Evolutionary conservation across 2,888 invertebrate genomes (phyloP), one percentile per base, ranked within the genome.

Genomic region (Horisme vitalbata): DNA sequence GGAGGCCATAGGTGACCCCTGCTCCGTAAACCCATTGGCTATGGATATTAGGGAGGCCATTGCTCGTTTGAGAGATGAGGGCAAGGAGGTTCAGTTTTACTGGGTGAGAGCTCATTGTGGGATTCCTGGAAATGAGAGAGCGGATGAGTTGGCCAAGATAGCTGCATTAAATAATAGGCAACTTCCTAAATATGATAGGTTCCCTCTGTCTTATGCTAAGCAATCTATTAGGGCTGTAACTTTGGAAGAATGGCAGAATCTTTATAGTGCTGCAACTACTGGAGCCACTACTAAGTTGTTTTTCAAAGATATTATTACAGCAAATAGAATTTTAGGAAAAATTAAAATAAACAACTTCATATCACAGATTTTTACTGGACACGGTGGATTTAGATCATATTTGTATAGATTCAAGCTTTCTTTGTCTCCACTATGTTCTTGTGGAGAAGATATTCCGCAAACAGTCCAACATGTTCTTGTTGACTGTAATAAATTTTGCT

Each of bases 91-190:
- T 0, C 1, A 9, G 2, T 26, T 35, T 1, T 15, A 15, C 10
- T 35, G 35, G 35, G 14, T 35, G 9, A 21, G 10, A 6, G 35
- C 35, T 2, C 35, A 35, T 12, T 8, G 3, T 2, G 34, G 34
- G 3, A 24, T 34, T 1, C 4, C 34, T 1, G 34, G 23, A 2
- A 34, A 34, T 21, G 34, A 34, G 9, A 11, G 34, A 8, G 34
- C 24, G 1, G 34, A 34, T 13, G 13, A 14, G 13, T 34, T 23
- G 7, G 33, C 33, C 3, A 34, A 34, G 14, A 7, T 3, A 2
- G 34, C 34, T n/a, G 34, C 21, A 2, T 9, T 26, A 2, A 3
- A 28, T 3, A 28, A 28, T 9, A 28, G 13, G 28, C n/a, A 12
- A 2, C 7, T 8, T 3, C 28, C 28, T 13, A 6, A 6, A 2